A percentile compares a stretch with the other conserved stretches of the same genome.
phyloP scores from a whole-genome alignment of 2,797 vertebrate species.

The Eleutherodactylus coqui region DNA sequence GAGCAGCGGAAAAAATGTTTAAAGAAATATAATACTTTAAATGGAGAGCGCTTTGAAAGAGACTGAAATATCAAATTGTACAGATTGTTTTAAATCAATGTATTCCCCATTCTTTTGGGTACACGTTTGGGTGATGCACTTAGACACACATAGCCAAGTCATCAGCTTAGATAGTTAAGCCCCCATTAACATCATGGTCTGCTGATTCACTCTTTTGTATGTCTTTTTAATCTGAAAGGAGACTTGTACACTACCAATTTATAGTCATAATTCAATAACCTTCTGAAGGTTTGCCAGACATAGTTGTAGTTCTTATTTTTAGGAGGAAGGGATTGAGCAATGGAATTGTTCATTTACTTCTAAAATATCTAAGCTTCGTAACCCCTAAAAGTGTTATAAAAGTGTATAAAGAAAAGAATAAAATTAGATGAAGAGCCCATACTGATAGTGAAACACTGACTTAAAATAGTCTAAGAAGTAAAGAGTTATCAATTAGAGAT shows the following conservation, averaged over 20 bases:
- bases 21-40: too few species aligned
- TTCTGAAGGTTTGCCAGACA: background rate
- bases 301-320: background rate
- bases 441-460: constrained; percentile 32
- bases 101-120: too few species aligned
- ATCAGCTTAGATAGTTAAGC: background rate
- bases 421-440: background rate
- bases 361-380: too few species aligned
- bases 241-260: too few species aligned
- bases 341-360: background rate
- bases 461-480: background rate
- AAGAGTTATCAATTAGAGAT: background rate
- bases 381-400: too few species aligned
- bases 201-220: background rate
- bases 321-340: background rate
- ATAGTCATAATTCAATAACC: too few species aligned
- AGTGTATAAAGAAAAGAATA: background rate
- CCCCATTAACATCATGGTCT: background rate
- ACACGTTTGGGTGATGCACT: too few species aligned
- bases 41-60: too few species aligned
- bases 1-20: too few species aligned
- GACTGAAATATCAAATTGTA: too few species aligned
- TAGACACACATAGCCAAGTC: background rate
- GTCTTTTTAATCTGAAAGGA: background rate
- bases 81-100: too few species aligned